These are phyloP conservation scores for Blomia tropicalis DNA, from an alignment of 2,888 invertebrate species.

Conservation along the genomic window DNA sequence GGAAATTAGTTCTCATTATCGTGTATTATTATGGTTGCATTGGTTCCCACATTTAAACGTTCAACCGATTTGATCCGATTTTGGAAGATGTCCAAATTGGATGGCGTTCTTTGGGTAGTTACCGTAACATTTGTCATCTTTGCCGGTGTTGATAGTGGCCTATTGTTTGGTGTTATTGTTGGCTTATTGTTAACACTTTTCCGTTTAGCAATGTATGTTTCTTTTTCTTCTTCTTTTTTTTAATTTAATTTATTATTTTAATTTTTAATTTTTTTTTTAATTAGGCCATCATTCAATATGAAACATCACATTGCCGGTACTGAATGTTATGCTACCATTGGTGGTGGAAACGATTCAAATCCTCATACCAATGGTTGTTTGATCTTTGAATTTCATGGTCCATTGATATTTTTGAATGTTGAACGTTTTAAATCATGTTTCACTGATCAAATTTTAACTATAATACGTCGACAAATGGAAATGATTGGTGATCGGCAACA, in stretches of 20 bases:
- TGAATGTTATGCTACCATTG: neutral
- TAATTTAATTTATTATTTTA: neutral
- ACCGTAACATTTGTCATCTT: neutral
- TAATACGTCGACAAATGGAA: neutral
- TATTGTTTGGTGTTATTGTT: neutral
- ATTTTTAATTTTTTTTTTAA: neutral
- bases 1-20: slow-evolving; percentile 42
- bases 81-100: slow-evolving; percentile 59
- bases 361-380: neutral
- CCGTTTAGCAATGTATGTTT: neutral
- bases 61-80: slow-evolving; percentile 50
- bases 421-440: neutral
- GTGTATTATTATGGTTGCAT: slow-evolving; percentile 60
- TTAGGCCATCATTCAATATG: slow-evolving; percentile 3
- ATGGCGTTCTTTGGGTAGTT: slow-evolving; percentile 43
- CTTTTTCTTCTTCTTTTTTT: neutral
- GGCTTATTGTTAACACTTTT: neutral
- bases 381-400: slow-evolving; percentile 14
- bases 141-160: neutral
- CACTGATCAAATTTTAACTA: neutral
- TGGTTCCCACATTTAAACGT: slow-evolving; percentile 61
- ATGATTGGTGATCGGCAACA: neutral
- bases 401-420: slow-evolving; percentile 1
- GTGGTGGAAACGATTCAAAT: neutral
- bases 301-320: neutral